Evolutionary conservation across 2,113 vertebrate genomes (phyloP).

Genomic region (Trogon melanurus): DNA sequence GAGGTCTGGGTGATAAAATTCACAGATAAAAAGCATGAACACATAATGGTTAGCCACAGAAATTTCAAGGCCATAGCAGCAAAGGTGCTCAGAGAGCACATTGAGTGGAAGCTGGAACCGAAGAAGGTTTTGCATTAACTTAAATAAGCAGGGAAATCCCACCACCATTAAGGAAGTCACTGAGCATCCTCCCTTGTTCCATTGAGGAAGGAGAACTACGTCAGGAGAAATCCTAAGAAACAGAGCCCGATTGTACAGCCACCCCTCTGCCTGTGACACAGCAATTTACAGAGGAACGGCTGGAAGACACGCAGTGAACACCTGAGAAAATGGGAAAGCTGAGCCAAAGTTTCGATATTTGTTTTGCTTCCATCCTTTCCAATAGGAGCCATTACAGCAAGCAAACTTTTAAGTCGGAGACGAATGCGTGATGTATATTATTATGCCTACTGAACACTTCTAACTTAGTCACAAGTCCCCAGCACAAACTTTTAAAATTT

Average conservation of each 20-base stretch:
- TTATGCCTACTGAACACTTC: background rate
- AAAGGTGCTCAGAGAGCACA: background rate
- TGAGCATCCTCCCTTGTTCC: background rate
- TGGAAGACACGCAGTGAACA: fast-evolving
- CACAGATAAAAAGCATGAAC: background rate
- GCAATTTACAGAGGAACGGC: background rate
- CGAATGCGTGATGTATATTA: fast-evolving
- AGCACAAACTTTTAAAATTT: background rate
- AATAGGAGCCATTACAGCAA: background rate
- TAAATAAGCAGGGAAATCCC: background rate
- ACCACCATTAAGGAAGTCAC: background rate
- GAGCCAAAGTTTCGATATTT: background rate
- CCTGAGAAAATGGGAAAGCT: background rate
- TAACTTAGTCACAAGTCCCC: background rate
- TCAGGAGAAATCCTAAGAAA: background rate
- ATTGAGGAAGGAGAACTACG: background rate
- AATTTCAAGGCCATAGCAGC: background rate
- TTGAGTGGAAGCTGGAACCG: background rate
- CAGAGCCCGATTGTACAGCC: fast-evolving
- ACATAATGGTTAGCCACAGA: background rate
- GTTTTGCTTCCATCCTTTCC: background rate
- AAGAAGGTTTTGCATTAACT: background rate
- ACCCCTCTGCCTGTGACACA: background rate
- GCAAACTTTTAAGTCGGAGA: background rate
- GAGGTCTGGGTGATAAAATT: background rate